These are phyloP conservation scores for Caenorhabditis doughertyi DNA, from an alignment of 2,888 invertebrate genomes.

Conservation along the genomic window DNA sequence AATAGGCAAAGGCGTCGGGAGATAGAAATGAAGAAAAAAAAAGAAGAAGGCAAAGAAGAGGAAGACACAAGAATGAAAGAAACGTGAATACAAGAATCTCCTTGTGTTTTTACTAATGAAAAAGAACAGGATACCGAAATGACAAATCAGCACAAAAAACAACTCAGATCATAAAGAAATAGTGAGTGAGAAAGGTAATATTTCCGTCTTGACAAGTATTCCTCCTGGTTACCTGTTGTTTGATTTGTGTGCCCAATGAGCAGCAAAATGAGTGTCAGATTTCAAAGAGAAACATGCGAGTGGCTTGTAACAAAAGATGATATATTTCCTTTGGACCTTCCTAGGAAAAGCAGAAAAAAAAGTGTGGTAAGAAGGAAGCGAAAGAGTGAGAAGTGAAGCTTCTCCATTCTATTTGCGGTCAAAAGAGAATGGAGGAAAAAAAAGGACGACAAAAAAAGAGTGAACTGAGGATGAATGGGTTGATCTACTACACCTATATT, in stretches of 20 bases:
- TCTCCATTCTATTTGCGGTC: constrained; percentile 39
- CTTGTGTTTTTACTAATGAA: constrained; percentile 20
- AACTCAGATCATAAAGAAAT: not conserved
- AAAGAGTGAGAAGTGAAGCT: constrained; percentile 7
- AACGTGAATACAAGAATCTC: constrained; percentile 31
- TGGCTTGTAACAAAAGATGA: constrained; percentile 59
- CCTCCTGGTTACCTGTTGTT: constrained; percentile 61
- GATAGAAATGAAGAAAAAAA: constrained; percentile 22
- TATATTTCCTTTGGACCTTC: constrained; percentile 38
- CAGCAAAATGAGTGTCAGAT: constrained; percentile 55
- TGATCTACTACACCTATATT: constrained; percentile 56
- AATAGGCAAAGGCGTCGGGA: constrained; percentile 26
- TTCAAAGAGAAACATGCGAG: constrained; percentile 55
- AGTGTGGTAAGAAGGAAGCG: constrained; percentile 10
- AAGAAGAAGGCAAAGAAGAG: constrained; percentile 9
- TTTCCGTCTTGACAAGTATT: constrained; percentile 15
- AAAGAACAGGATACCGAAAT: constrained; percentile 11
- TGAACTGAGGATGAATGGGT: constrained; percentile 54
- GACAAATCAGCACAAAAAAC: constrained; percentile 1
- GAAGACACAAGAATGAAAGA: constrained; percentile 30
- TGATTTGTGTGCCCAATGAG: constrained; percentile 58
- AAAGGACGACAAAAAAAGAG: constrained; percentile 21
- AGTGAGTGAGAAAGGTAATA: not conserved
- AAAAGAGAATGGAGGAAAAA: constrained; percentile 18
- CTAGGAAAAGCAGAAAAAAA: constrained; percentile 10